Base-by-base conservation (phyloP, 2,113 vertebrate genomes). In the Platichthys flesus region DNA sequence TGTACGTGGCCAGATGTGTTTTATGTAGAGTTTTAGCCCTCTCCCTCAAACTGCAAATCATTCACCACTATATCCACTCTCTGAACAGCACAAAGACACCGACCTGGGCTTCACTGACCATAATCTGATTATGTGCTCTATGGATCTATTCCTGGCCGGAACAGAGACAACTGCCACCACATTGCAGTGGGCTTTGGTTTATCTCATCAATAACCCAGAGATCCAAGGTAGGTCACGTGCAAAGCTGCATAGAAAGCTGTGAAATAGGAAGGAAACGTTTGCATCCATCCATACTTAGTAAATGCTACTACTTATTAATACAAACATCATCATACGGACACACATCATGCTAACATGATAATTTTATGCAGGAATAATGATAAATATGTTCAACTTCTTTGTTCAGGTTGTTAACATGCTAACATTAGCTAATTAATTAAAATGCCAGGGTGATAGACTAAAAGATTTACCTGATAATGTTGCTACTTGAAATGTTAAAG, bases 101-200 rank as follows among this genome's bases (percentile, higher is more conserved):
- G 3, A 20, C 6, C 65, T 77, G 2, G 92, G 86, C 16, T 97
- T 95, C 75, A 88, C 88, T 0, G 95, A 97, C 49, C 88, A 79
- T 35, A 96, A 97, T 66, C 31, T 95, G 59, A 83, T 95, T 7
- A 79, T 95, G 54, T 96, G 95, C 59, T 89, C 91, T 18, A 78
- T 96, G 1, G 96, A 98, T 88, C 87, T 97, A 60, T 94, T 97
- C 74, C 84, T 96, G 81, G 97, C 96, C 0, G 96, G 97, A 6
- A 97, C 96, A 0, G 97, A 97, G 85, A 97, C 96, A n/a, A 96
- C 95, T 0, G 91, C 95, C 3, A 95, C 95, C 2, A 96, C 96
- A 0, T 76, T 98, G 73, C 95, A 95, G 61, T 98, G 97, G 96
- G 92, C 94, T 3, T 81, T 95, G 37, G 87, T 98, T 52, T 94